A percentile compares a stretch with the other conserved stretches of the same genome.
Evolutionary conservation across 2,113 vertebrate species (phyloP).

Genomic region (Pituophis catenifer): DNA sequence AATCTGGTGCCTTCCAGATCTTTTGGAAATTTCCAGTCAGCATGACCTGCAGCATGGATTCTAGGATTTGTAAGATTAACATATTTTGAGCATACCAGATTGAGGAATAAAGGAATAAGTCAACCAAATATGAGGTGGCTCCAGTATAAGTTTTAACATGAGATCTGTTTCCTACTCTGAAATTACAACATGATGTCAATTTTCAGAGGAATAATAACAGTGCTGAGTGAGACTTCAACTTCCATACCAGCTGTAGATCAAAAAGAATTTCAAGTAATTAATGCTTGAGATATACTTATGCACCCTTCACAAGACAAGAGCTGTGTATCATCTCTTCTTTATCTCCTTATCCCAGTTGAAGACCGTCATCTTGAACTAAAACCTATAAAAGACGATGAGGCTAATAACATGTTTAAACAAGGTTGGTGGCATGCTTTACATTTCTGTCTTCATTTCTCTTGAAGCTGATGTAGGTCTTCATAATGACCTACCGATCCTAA

Average conservation of each 20-base stretch:
- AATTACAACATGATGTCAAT: background rate
- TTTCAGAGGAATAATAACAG: background rate
- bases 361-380: background rate
- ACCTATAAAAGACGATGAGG: background rate
- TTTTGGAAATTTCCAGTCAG: background rate
- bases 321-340: background rate
- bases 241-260: background rate
- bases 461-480: background rate
- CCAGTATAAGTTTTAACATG: background rate
- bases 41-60: background rate
- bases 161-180: background rate
- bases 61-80: background rate
- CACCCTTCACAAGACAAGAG: background rate
- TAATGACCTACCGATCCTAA: constrained; percentile 1
- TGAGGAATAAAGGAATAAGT: background rate
- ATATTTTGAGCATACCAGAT: background rate
- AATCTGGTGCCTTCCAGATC: background rate
- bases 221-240: background rate
- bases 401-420: constrained; percentile 18
- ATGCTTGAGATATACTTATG: background rate
- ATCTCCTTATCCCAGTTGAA: background rate
- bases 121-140: background rate
- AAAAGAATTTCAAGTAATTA: background rate
- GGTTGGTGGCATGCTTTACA: background rate
- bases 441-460: background rate